phyloP scores from a whole-genome alignment of 2,888 invertebrate genomes.

The Cephus nigrinus region DNA sequence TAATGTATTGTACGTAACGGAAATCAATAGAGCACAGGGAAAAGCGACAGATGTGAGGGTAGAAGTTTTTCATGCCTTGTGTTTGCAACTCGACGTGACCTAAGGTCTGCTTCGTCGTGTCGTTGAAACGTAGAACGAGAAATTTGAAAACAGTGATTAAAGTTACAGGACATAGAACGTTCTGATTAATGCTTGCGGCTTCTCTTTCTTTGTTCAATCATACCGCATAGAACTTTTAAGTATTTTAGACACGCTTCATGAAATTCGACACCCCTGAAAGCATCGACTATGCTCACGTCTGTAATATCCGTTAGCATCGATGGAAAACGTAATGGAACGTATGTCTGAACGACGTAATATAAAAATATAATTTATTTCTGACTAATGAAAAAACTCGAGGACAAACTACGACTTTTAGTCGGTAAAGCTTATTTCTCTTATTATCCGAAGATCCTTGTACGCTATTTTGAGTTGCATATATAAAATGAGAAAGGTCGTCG shows the following conservation, averaged over 20 bases:
- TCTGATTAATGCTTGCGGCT: neutral
- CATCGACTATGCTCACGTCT: neutral
- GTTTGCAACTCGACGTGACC: constrained; percentile 8
- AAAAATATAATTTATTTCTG: neutral
- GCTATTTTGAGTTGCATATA: neutral
- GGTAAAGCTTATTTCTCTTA: neutral
- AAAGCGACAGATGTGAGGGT: constrained; percentile 20
- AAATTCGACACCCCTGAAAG: neutral
- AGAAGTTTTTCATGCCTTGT: constrained; percentile 19
- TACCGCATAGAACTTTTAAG: neutral
- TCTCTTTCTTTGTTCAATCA: neutral
- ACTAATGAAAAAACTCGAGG: neutral
- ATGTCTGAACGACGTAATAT: neutral
- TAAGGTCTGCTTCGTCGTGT: neutral
- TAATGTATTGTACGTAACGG: constrained; percentile 17
- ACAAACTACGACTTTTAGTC: neutral
- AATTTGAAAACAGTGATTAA: neutral
- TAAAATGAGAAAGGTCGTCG: neutral
- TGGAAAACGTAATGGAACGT: neutral
- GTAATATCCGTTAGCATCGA: neutral
- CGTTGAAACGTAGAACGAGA: neutral
- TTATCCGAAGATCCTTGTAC: neutral
- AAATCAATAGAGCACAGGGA: constrained; percentile 17
- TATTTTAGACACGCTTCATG: neutral
- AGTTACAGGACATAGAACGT: neutral